Evolutionary conservation across 2,888 invertebrate genomes (phyloP).

Genomic region (Hydrotaea diabolus): DNA sequence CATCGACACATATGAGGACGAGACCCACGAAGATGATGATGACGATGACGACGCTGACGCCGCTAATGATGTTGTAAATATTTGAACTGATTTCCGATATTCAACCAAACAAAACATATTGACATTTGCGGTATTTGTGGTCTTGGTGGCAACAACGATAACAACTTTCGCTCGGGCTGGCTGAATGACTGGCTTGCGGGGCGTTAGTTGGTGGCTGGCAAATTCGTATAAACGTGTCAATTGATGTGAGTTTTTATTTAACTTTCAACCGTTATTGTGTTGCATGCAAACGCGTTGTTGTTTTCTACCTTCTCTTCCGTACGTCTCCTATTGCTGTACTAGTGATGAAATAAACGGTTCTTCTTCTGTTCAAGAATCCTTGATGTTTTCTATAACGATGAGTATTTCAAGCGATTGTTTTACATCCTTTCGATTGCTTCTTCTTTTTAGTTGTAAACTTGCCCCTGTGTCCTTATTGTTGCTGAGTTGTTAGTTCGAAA

Average conservation of each 20-base stretch:
- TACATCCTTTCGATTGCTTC: background rate
- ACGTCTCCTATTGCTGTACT: too few relatives aligned
- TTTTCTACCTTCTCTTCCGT: too few relatives aligned
- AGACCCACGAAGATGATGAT: background rate
- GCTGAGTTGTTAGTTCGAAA: background rate
- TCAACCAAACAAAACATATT: constrained; percentile 35
- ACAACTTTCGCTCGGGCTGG: background rate
- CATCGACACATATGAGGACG: background rate
- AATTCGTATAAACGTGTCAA: background rate
- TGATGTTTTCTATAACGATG: background rate
- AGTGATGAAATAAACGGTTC: background rate
- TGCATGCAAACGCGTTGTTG: too few relatives aligned
- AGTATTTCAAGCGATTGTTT: constrained; percentile 19
- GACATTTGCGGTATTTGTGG: constrained; percentile 15
- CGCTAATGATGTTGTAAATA: constrained; percentile 36
- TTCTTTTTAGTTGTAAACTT: background rate
- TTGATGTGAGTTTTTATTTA: constrained; percentile 6
- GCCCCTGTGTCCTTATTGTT: background rate
- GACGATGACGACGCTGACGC: background rate
- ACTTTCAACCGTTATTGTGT: background rate
- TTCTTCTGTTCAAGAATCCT: background rate
- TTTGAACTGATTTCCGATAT: constrained; percentile 23
- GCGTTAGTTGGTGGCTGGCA: too few relatives aligned
- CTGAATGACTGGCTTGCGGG: too few relatives aligned
- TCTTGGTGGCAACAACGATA: background rate